Evolutionary conservation across 2,113 vertebrate species (phyloP), one percentile per base, ranked within the genome.

Genomic region (Chamaea fasciata): DNA sequence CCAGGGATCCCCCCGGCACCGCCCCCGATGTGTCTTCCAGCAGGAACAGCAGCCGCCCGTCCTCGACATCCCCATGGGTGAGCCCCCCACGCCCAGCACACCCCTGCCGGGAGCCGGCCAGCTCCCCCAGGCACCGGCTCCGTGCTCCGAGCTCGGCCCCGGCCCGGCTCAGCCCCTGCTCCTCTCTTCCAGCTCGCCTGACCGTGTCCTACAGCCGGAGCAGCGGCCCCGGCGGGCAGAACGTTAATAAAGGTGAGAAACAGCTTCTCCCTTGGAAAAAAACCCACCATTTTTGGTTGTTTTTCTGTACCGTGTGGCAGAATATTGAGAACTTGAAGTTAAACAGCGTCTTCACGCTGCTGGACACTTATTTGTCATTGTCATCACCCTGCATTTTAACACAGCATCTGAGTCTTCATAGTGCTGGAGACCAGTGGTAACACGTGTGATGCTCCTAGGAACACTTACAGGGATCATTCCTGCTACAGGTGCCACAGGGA

Each of bases 161-260:
- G 11, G 3, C 56, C 56, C 28, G 1, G 31, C 20, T 78, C 60
- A 84, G 60, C 27, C 42, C 4, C 74, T 11, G 4, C 8, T 73
- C 71, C 44, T 94, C n/a, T 92, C 80, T 92, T 83, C 17, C 95
- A 99, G 99, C 97, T 26, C 98, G 99, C 44, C 96, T 99, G 80
- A 98, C 89, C 2, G 96, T 99, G 37, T 98, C 98, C 18, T 99
- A 99, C 84, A 98, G 98, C 95, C 98, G 98, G 70, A 99, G 99
- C 96, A 98, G 99, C 8, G 99, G 99, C 52, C 98, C 99, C 1
- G 99, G 99, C 2, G 99, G 99, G 56, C 99, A 99, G 95, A 96
- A 99, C 3, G 99, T 99, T 27, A 99, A 99, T 85, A 99, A 99
- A 99, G 99, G 99, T 99, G 96, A 62, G 30, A 39, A 53, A 23